Percentiles rank a stretch among this genome's conserved stretches.
phyloP scores from a whole-genome alignment of 2,113 vertebrate species.

The Ammodramus savannarum region DNA sequence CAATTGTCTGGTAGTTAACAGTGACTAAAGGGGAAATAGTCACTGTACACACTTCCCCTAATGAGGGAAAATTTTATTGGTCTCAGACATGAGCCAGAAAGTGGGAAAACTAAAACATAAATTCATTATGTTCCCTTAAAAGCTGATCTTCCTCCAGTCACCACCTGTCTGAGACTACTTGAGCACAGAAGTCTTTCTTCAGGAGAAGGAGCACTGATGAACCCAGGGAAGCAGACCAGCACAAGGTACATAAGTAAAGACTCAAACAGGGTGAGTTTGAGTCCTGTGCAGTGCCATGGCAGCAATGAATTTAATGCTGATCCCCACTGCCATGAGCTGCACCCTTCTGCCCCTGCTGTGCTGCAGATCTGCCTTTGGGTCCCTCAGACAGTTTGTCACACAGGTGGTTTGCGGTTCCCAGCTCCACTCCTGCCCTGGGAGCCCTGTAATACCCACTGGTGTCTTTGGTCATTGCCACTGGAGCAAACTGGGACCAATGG shows the following conservation, averaged over 20 bases:
- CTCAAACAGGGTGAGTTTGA: background rate
- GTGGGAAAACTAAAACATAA: background rate
- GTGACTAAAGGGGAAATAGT: background rate
- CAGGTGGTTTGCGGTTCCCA: background rate
- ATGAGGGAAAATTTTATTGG: background rate
- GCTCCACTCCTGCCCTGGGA: background rate
- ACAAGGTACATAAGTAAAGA: background rate
- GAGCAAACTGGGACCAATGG: background rate
- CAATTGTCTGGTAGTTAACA: background rate
- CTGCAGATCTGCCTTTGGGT: background rate
- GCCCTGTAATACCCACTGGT: background rate
- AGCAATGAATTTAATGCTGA: background rate
- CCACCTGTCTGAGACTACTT: background rate
- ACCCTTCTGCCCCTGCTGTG: background rate
- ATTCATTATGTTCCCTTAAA: background rate
- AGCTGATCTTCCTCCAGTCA: background rate
- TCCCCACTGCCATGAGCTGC: background rate
- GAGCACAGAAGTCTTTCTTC: background rate
- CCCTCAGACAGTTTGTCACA: background rate
- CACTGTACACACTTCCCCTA: background rate
- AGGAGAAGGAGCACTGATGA: background rate
- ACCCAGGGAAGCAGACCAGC: background rate
- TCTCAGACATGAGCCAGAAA: background rate
- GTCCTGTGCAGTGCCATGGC: fast-evolving
- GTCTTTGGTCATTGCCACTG: background rate